Base-by-base conservation (phyloP, 2,797 vertebrate genomes). In the Sebastes nivosus region DNA sequence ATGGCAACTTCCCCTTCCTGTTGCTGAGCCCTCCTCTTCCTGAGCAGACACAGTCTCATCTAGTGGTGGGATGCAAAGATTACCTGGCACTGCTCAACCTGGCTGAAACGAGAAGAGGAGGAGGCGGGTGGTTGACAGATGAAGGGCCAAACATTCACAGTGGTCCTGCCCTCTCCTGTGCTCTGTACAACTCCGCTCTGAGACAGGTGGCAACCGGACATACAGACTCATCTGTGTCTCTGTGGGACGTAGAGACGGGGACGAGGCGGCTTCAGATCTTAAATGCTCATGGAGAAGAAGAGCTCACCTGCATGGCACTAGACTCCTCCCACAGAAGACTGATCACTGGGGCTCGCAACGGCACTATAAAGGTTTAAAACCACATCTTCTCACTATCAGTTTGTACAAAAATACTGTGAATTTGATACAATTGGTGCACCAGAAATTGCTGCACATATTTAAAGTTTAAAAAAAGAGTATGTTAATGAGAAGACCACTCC, bases 1-100 rank as follows among this genome's bases (percentile, higher is more conserved):
- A 95, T 0, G 92, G 94, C 27, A 84, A 79, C 29, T 90, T 95
- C 82, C 93, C 91, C 13, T 89, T 95, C 75, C 87, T 96, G 42
- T 30, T 94, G 34, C 69, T 92, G 59, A 67, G 42, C 67, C 81
- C 84, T 10, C 82, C 89, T 63, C 82, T 82, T 72, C 81, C 84
- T 27, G 77, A 80, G n/a, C 68, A 77, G 5, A 67, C 67, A 2
- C 60, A 20, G 5, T 67, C 84, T 69, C 87, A 81, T 46, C 80
- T 93, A 16, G 71, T 95, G 70, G 88, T 95, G 70, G 88, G 85
- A 36, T 94, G 93, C 65, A 91, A 91, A 58, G 94, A 95, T 65
- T 93, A 91, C 79, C 86, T 94, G 60, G 89, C 80, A 1, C 61
- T 91, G 83, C 84, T 96, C 72, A 54, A 1, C 59, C 72, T 93